A percentile compares a stretch with the other conserved stretches of the same genome.
These are phyloP conservation scores for Trissolcus brochymenae DNA, from an alignment of 2,888 invertebrate genomes.

Conservation along the genomic window DNA sequence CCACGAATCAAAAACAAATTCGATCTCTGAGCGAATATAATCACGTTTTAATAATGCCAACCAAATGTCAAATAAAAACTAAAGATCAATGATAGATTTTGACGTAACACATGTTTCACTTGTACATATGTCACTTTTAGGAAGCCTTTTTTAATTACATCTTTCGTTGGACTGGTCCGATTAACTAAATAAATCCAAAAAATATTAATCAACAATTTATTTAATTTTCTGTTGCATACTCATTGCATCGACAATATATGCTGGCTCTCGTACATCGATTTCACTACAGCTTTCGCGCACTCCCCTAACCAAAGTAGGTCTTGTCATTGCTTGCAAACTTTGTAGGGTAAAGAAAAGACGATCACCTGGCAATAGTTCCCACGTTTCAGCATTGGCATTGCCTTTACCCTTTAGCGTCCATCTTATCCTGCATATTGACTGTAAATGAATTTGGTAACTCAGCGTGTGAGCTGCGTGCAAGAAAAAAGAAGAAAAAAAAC, in stretches of 20 bases:
- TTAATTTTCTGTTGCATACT: slow-evolving; percentile 1
- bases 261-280: slow-evolving; percentile 44
- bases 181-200: not conserved
- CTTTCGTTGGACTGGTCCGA: not conserved
- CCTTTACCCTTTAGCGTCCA: slow-evolving; percentile 62
- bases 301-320: slow-evolving; percentile 62
- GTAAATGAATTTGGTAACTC: slow-evolving; percentile 54
- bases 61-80: slow-evolving; percentile 14
- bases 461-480: slow-evolving; percentile 50
- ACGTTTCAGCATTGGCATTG: slow-evolving; percentile 75
- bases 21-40: slow-evolving; percentile 15
- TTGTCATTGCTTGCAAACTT: slow-evolving; percentile 61
- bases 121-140: no score
- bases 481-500: slow-evolving; percentile 44
- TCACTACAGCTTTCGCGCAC: slow-evolving; percentile 35
- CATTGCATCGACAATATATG: slow-evolving; percentile 21
- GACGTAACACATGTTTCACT: slow-evolving; percentile 22
- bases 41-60: not conserved
- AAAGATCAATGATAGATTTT: slow-evolving; percentile 4
- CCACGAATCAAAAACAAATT: slow-evolving; percentile 46
- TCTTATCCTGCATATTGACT: slow-evolving; percentile 64
- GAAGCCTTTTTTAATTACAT: not conserved
- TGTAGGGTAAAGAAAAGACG: slow-evolving; percentile 62
- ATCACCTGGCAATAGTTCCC: slow-evolving; percentile 76
- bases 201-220: not conserved